Evolutionary conservation across 2,888 invertebrate species (phyloP).

Genomic region (Cephus spinipes): DNA sequence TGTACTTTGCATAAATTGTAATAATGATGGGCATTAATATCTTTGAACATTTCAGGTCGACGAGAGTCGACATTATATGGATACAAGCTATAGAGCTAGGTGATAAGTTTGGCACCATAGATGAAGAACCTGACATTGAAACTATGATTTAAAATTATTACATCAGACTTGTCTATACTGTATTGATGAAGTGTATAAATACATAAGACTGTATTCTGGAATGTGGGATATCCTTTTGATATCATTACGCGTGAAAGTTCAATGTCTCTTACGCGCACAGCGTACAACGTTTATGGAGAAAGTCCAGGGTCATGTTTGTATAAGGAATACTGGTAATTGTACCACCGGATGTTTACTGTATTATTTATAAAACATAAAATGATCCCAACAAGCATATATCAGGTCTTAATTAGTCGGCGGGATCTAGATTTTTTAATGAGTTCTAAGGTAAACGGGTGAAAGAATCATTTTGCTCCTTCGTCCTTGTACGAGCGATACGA

Average conservation of each 20-base stretch:
- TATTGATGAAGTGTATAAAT: neutral
- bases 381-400: neutral
- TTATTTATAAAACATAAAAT: neutral
- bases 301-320: neutral
- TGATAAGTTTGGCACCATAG: neutral
- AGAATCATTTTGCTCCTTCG: neutral
- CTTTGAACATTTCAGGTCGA: neutral
- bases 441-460: neutral
- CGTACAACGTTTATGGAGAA: neutral
- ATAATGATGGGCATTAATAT: neutral
- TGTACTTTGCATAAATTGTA: neutral
- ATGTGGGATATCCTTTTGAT: neutral
- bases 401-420: neutral
- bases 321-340: neutral
- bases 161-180: neutral
- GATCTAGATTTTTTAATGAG: neutral
- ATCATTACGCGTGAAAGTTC: neutral
- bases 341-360: neutral
- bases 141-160: neutral
- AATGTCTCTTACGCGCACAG: neutral
- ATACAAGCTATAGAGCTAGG: neutral
- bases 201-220: neutral
- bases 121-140: neutral
- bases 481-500: neutral
- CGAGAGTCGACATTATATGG: neutral